Percentiles rank a stretch among this genome's conserved stretches.
phyloP scores from a whole-genome alignment of 2,113 vertebrate species.

The Tautogolabrus adspersus region DNA sequence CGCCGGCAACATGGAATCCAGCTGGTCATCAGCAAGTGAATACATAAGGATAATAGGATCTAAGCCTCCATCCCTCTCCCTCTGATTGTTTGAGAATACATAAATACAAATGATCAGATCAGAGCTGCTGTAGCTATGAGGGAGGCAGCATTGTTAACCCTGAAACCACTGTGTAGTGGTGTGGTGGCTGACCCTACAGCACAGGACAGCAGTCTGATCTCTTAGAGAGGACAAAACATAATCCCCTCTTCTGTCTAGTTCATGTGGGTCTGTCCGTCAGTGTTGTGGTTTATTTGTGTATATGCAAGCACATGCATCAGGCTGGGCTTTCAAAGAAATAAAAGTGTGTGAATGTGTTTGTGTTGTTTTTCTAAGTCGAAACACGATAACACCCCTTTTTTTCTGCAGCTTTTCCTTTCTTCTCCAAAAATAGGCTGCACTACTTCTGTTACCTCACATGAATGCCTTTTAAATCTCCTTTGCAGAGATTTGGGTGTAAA shows the following conservation, averaged over 20 bases:
- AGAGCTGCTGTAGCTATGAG: conserved; percentile 34
- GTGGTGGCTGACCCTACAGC: conserved; percentile 65
- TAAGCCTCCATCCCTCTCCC: conserved; percentile 1
- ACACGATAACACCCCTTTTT: conserved; percentile 36
- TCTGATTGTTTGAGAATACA: conserved; percentile 35
- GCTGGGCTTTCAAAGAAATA: conserved; percentile 26
- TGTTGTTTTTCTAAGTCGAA: conserved; percentile 49
- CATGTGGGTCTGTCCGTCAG: conserved; percentile 9
- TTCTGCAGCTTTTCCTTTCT: conserved; percentile 48
- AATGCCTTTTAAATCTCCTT: conserved; percentile 73
- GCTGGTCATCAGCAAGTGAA: conserved; percentile 45
- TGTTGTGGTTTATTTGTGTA: conserved; percentile 10
- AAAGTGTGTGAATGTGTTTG: conserved; percentile 6
- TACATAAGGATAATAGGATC: conserved; percentile 39
- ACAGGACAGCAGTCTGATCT: conserved; percentile 70
- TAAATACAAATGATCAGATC: conserved; percentile 61
- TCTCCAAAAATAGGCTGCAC: conserved; percentile 64
- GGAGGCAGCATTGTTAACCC: conserved; percentile 39
- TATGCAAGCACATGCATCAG: not conserved
- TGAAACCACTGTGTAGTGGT: conserved; percentile 23
- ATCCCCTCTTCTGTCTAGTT: conserved; percentile 56
- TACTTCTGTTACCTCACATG: conserved; percentile 63
- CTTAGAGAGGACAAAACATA: conserved; percentile 51
- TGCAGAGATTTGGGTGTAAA: conserved; percentile 76
- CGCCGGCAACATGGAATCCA: conserved; percentile 24